These are phyloP conservation scores for Philereme vetulata DNA, from an alignment of 2,888 invertebrate genomes.

Conservation along the genomic window DNA sequence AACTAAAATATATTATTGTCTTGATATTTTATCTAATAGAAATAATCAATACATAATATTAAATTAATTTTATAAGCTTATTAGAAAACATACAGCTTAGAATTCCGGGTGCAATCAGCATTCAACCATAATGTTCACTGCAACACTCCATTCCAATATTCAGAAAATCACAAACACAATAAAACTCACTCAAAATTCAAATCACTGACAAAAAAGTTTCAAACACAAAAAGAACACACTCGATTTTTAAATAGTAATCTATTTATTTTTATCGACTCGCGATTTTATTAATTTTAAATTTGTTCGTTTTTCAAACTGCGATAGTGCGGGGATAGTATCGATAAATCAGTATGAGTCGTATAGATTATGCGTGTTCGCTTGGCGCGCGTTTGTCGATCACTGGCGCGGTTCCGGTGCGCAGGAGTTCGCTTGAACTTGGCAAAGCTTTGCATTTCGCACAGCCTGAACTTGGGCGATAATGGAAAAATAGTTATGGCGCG, in stretches of 20 bases:
- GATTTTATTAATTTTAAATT: not conserved
- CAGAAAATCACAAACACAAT: slow-evolving; percentile 25
- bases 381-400: slow-evolving; percentile 70
- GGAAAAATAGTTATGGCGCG: slow-evolving; percentile 18
- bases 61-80: not conserved
- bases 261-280: not conserved
- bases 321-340: slow-evolving; percentile 27
- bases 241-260: slow-evolving; percentile 6
- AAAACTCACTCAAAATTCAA: slow-evolving; percentile 22
- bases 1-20: too few species aligned
- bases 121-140: slow-evolving; percentile 29
- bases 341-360: slow-evolving; percentile 49
- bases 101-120: slow-evolving; percentile 17
- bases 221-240: slow-evolving; percentile 14
- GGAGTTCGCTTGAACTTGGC: slow-evolving; percentile 75
- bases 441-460: slow-evolving; percentile 59
- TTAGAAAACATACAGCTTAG: slow-evolving; percentile 23
- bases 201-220: slow-evolving; percentile 17
- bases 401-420: slow-evolving; percentile 59
- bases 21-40: too few species aligned
- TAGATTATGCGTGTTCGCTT: slow-evolving; percentile 67
- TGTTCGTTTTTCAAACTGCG: slow-evolving; percentile 18
- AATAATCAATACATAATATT: not conserved
- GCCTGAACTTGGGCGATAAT: slow-evolving; percentile 28
- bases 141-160: slow-evolving; percentile 27